Base-by-base conservation (phyloP, 2,113 vertebrate genomes). In the Phasianus colchicus region DNA sequence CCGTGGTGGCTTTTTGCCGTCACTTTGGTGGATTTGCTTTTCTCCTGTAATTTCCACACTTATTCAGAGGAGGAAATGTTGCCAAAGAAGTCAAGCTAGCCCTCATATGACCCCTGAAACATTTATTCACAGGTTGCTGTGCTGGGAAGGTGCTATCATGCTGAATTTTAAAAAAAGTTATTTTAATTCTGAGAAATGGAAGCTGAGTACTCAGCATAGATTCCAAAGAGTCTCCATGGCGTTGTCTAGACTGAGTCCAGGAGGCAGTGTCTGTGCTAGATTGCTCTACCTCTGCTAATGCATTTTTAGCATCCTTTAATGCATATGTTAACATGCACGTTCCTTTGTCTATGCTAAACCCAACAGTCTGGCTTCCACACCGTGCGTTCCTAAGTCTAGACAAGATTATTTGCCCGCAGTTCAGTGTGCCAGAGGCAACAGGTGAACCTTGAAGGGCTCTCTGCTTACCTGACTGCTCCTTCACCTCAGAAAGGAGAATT, bases 401-500 rank as follows among this genome's bases (percentile, higher is more conserved):
- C 83, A 22, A 74, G 67, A 6, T 64, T 38, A 58, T 3, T 72
- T 43, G 60, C 55, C 38, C 65, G 12, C 8, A 2, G 43, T 14
- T 24, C 1, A 2, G 10, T 36, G 80, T 86, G 77, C 86, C 61
- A 69, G 61, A 61, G 73, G 65, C 76, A 77, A 1, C 2, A 76
- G 50, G 43, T 40, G 52, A 63, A 7, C 65, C 45, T 42, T n/a
- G 63, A 32, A 30, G 42, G 29, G 42, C 73, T 64, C 43, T 2
- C 0, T 0, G 3, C 0, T 0, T 3, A 1, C 17, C 3, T 61
- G 54, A 3, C 9, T 21, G 29, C 6, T 76, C 38, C 72, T 64
- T 78, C 64, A 9, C 58, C 72, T 70, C 64, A 13, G 3, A 60
- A 42, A 58, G 27, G 21, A 70, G 72, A 50, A 4, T 36, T 47